Evolutionary conservation across 1,140 invertebrate genomes (phyloP).

Genomic region (Temnothorax curvispinosus): DNA sequence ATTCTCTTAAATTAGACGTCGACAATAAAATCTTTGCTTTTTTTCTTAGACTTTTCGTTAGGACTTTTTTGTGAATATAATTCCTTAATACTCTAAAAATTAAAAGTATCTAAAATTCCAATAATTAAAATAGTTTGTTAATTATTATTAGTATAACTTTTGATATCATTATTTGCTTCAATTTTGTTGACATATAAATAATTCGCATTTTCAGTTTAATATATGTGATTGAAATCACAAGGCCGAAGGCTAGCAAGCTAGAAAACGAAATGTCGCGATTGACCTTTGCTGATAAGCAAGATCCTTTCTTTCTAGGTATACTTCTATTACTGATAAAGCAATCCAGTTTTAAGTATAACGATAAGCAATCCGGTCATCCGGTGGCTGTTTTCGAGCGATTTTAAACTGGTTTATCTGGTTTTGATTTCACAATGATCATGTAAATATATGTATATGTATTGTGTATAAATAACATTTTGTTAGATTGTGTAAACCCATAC

Average conservation of each 20-base stretch:
- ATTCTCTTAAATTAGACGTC: not conserved
- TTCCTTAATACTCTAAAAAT: not conserved
- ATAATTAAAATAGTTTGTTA: not conserved
- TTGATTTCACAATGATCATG: not conserved
- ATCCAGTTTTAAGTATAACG: not conserved
- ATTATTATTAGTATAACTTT: not conserved
- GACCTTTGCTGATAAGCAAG: constrained; percentile 23
- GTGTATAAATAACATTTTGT: not conserved
- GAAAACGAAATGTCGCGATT: not conserved
- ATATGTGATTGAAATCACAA: not conserved
- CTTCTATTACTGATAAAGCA: not conserved
- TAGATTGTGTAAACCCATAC: not conserved
- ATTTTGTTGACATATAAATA: not conserved
- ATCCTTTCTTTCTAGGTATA: not conserved
- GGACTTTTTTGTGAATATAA: not conserved
- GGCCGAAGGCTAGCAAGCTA: not conserved
- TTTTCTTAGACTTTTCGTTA: not conserved
- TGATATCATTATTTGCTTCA: not conserved
- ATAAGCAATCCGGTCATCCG: not conserved
- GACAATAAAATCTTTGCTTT: not conserved
- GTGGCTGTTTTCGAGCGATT: not conserved
- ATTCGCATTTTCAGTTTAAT: not conserved
- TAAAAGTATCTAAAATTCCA: not conserved
- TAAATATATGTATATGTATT: not conserved
- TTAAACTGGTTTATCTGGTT: constrained; percentile 17